Evolutionary conservation across 2,113 vertebrate genomes (phyloP).

Genomic region (Caloenas nicobarica): DNA sequence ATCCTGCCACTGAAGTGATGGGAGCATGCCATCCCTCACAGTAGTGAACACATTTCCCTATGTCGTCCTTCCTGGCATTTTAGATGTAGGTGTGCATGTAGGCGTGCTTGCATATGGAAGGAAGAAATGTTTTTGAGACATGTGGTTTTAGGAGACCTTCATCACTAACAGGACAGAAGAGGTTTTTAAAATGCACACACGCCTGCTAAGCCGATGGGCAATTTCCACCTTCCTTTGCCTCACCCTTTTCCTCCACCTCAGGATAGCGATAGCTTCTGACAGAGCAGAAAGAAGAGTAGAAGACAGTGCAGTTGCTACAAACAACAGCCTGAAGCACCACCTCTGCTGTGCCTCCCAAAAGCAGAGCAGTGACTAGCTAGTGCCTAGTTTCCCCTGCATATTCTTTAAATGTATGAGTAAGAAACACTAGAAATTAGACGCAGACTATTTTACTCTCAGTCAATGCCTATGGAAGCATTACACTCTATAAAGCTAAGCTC

Average conservation of each 20-base stretch:
- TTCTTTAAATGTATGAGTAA: not conserved
- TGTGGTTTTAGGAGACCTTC: not conserved
- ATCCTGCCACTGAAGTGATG: not conserved
- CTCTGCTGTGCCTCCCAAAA: not conserved
- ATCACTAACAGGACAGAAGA: not conserved
- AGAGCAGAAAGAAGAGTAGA: not conserved
- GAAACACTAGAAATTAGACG: not conserved
- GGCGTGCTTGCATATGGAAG: accelerated
- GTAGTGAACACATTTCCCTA: not conserved
- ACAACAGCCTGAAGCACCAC: accelerated
- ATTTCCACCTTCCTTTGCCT: not conserved
- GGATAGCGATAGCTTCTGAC: not conserved
- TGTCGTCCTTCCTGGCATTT: not conserved
- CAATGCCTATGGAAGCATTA: not conserved
- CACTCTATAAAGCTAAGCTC: not conserved
- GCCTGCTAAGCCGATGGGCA: not conserved
- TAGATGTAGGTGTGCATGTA: not conserved
- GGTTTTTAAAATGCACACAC: not conserved
- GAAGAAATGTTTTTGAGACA: not conserved
- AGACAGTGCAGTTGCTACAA: accelerated
- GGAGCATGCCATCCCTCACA: not conserved
- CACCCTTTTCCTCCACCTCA: not conserved
- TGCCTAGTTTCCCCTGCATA: not conserved
- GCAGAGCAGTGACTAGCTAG: not conserved
- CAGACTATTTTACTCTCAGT: not conserved